Conservation (phyloP, 2,797 vertebrate species). For the Hydrocynus forskahlii region DNA sequence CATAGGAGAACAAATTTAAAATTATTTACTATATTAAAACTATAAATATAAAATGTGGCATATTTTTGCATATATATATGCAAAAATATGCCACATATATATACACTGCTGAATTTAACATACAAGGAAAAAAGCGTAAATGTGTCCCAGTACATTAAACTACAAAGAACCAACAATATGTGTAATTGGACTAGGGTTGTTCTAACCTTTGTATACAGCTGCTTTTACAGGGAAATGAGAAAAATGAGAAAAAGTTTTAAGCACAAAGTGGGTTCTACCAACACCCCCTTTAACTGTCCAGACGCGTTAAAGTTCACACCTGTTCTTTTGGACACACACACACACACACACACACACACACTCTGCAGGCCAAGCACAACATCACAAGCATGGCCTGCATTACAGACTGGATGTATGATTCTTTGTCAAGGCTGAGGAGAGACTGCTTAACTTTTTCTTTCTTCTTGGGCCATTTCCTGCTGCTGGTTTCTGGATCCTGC, state of each 20-base stretch:
- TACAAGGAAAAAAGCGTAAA: too few relatives aligned
- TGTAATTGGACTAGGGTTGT: too few relatives aligned
- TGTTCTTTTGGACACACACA: conserved; percentile 45
- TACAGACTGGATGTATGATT: conserved; percentile 30
- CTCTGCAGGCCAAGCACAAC: conserved; percentile 6
- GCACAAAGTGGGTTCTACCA: not conserved
- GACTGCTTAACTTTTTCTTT: conserved; percentile 57
- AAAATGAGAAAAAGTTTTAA: not conserved
- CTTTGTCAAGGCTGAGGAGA: conserved; percentile 49
- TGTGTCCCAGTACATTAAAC: too few relatives aligned
- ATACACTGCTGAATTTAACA: too few relatives aligned
- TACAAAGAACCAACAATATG: not conserved
- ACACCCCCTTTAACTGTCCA: conserved; percentile 18
- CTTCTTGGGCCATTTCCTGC: conserved; percentile 67
- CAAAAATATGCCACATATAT: too few relatives aligned
- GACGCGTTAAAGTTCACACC: conserved; percentile 57
- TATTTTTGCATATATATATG: too few relatives aligned
- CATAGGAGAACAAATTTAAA: too few relatives aligned
- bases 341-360: conserved; percentile 38
- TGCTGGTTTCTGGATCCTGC: conserved; percentile 70
- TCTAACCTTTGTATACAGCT: too few relatives aligned
- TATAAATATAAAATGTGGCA: too few relatives aligned
- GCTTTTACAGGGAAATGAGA: too few relatives aligned
- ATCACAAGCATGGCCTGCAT: conserved; percentile 48
- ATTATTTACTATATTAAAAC: too few relatives aligned